Evolutionary conservation across 2,113 vertebrate genomes (phyloP), one percentile per base, ranked within the genome.

Genomic region (Eclectus roratus): DNA sequence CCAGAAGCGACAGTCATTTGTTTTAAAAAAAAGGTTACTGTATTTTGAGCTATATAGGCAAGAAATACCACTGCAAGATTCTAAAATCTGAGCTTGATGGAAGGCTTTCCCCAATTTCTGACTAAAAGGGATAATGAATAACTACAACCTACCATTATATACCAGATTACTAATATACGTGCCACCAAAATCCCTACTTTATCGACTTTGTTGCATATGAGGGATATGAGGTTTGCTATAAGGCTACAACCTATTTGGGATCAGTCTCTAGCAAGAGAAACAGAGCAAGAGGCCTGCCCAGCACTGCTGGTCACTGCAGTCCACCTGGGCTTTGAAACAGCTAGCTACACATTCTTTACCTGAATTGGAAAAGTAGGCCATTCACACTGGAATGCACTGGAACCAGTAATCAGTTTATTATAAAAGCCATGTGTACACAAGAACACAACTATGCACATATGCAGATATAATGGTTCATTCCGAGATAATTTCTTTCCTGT

Each of bases 341-440:
- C 13, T 10, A 14, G 13, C n/a, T n/a, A 47, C 8, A 17, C 10
- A 31, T 11, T 1, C 16, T 72, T 47, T 0, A 0, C 5, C 31
- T 58, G 8, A 14, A n/a, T 33, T 7, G 13, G 6, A 91, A 41
- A 49, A 50, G 43, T 6, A 55, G 17, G 18, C 4, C 19, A 1
- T n/a, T 69, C 21, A 23, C 18, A 4, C 5, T 28, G 23, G 7
- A 68, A 69, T n/a, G 37, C 37, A n/a, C 1, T 63, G 46, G 25
- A 85, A 29, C 20, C 11, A 41, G 17, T 29, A n/a, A 37, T 1
- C 3, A 5, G 5, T 31, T 78, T 25, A 7, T 27, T 72, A 19
- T 13, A 55, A 43, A 83, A 63, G 8, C 56, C 33, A 2, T 9
- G 1, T 8, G 8, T 17, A 13, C 6, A 12, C 10, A 25, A 6